phyloP scores from a whole-genome alignment of 37 sponge, comb jelly and placozoan genomes.

The Bolinopsis microptera region DNA sequence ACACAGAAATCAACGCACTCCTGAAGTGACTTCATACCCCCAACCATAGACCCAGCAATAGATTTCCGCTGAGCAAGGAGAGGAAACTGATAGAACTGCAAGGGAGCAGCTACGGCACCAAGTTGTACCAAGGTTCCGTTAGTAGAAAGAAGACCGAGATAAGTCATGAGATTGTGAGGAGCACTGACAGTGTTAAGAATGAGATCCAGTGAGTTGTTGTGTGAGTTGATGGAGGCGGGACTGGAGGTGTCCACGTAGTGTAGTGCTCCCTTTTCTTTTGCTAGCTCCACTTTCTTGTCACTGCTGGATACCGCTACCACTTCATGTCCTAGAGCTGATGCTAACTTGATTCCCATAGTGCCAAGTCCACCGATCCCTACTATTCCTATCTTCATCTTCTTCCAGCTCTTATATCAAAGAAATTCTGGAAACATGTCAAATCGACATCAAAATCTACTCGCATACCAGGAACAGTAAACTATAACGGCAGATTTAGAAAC shows the following conservation, averaged over 20 bases:
- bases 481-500: too few relatives aligned
- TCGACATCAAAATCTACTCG: too few relatives aligned
- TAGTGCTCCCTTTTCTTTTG: background rate
- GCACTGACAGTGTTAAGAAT: slow-evolving; percentile 4
- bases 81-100: background rate
- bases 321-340: background rate
- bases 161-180: background rate
- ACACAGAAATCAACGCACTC: slow-evolving; percentile 17
- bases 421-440: too few relatives aligned
- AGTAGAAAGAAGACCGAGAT: background rate
- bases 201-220: background rate
- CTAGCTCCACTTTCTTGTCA: background rate
- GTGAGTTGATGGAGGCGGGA: background rate
- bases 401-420: too few relatives aligned
- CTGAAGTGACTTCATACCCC: background rate
- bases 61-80: background rate
- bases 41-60: background rate
- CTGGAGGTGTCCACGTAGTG: background rate
- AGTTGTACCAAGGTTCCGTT: background rate
- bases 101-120: background rate
- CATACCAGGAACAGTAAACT: too few relatives aligned
- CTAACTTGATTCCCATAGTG: background rate
- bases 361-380: slow-evolving; percentile 1
- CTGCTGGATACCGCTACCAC: background rate
- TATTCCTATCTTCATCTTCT: background rate